phyloP scores from a whole-genome alignment of 2,888 invertebrate genomes.

The Caenorhabditis doughertyi region DNA sequence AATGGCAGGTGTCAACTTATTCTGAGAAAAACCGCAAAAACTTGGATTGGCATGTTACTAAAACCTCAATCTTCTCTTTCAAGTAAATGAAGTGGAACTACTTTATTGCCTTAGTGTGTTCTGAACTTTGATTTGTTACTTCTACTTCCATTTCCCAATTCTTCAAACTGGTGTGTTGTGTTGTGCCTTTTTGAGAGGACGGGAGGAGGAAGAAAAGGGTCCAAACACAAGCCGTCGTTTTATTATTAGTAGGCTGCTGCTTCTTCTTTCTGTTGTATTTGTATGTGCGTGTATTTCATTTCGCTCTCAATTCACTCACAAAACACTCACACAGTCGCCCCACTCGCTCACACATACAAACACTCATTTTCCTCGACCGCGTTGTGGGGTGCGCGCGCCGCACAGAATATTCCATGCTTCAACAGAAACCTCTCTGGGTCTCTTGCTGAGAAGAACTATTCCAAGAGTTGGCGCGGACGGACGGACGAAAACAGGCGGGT shows the following conservation, averaged over 20 bases:
- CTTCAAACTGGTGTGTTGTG: constrained; percentile 27
- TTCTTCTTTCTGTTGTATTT: constrained; percentile 10
- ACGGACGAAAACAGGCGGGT: constrained; percentile 41
- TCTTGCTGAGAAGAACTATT: constrained; percentile 8
- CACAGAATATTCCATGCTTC: constrained; percentile 62
- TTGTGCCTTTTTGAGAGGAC: constrained; percentile 17
- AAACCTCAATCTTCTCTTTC: too few species aligned
- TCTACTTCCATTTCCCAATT: constrained; percentile 2
- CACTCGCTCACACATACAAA: background rate
- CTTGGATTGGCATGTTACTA: background rate
- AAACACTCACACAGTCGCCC: constrained; percentile 14
- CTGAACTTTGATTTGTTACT: constrained; percentile 33
- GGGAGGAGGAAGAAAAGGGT: constrained; percentile 1
- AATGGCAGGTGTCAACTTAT: background rate
- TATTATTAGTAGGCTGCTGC: constrained; percentile 40
- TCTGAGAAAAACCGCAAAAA: background rate
- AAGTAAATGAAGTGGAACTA: too few species aligned
- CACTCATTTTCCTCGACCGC: constrained; percentile 12
- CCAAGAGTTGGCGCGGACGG: background rate
- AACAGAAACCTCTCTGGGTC: constrained; percentile 23
- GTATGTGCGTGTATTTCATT: constrained; percentile 26
- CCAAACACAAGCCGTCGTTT: constrained; percentile 22
- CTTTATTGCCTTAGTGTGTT: background rate
- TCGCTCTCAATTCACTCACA: constrained; percentile 38
- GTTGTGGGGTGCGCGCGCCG: constrained; percentile 18